phyloP scores from a whole-genome alignment of 2,113 vertebrate species.

The Lonchura striata region DNA sequence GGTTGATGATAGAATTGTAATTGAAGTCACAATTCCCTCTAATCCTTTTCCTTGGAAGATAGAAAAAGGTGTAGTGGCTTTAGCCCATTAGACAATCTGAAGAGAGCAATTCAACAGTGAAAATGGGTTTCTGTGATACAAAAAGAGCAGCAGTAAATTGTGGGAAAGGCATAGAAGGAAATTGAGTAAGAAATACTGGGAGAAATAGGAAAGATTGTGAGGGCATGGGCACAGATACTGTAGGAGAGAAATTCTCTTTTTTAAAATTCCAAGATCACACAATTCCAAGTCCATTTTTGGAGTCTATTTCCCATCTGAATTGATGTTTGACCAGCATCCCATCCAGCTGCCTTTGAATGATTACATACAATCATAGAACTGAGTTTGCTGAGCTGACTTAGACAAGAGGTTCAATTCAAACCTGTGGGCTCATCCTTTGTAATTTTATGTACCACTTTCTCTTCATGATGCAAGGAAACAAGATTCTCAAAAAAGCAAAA shows the following conservation, averaged over 20 bases:
- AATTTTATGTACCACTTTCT: neutral
- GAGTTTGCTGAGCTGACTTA: neutral
- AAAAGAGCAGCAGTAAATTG: neutral
- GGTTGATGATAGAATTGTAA: neutral
- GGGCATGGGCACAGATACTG: neutral
- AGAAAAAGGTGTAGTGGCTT: neutral
- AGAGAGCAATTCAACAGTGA: neutral
- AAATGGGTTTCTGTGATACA: neutral
- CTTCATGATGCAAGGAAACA: neutral
- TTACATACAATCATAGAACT: neutral
- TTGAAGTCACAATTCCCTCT: neutral
- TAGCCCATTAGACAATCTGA: neutral
- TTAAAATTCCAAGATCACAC: neutral
- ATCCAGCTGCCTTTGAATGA: neutral
- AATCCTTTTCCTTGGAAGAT: neutral
- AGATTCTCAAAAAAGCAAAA: neutral
- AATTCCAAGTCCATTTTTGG: neutral
- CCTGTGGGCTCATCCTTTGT: accelerated
- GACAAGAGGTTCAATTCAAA: neutral
- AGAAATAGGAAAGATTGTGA: neutral
- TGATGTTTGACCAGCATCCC: neutral
- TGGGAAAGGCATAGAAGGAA: neutral
- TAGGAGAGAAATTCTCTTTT: neutral
- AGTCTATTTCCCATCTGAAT: neutral
- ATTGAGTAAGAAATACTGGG: neutral